A percentile compares a stretch with the other conserved stretches of the same genome.
Evolutionary conservation across 2,888 invertebrate species (phyloP).

Genomic region (Dioctria linearis): DNA sequence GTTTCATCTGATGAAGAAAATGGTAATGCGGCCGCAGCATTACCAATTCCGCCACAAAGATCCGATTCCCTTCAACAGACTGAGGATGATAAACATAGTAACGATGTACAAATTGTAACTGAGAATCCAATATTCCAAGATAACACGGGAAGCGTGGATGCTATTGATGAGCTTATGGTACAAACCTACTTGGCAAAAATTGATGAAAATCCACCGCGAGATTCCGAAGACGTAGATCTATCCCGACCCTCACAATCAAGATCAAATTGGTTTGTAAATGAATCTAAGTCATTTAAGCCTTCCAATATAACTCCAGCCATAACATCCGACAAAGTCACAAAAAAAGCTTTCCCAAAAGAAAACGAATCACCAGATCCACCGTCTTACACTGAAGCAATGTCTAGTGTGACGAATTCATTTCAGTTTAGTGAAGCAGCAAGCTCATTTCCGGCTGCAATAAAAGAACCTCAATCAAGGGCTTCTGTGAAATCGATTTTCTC

Average conservation of each 20-base stretch:
- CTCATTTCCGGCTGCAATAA: conserved; percentile 21
- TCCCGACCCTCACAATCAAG: conserved; percentile 64
- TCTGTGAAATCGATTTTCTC: conserved; percentile 64
- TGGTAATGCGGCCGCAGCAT: conserved; percentile 60
- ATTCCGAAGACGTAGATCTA: conserved; percentile 61
- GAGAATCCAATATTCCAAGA: neutral
- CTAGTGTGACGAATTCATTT: conserved; percentile 49
- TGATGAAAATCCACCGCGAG: conserved; percentile 38
- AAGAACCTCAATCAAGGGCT: conserved; percentile 40
- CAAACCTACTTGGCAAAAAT: conserved; percentile 55
- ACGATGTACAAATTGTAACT: neutral
- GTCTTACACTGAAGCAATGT: conserved; percentile 69
- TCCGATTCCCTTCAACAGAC: conserved; percentile 52
- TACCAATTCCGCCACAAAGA: conserved; percentile 52
- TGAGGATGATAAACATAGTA: conserved; percentile 40
- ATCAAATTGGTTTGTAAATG: conserved; percentile 68
- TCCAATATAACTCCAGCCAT: conserved; percentile 57
- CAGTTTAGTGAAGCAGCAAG: conserved; percentile 13
- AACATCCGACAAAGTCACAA: conserved; percentile 41
- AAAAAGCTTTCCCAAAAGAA: conserved; percentile 62
- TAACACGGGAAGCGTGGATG: neutral
- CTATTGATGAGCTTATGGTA: neutral
- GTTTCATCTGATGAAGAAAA: conserved; percentile 72
- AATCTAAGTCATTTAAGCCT: conserved; percentile 38
- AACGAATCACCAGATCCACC: conserved; percentile 67